These are phyloP conservation scores for Crepidodera aurea DNA, from an alignment of 2,888 invertebrate species.

Conservation along the genomic window DNA sequence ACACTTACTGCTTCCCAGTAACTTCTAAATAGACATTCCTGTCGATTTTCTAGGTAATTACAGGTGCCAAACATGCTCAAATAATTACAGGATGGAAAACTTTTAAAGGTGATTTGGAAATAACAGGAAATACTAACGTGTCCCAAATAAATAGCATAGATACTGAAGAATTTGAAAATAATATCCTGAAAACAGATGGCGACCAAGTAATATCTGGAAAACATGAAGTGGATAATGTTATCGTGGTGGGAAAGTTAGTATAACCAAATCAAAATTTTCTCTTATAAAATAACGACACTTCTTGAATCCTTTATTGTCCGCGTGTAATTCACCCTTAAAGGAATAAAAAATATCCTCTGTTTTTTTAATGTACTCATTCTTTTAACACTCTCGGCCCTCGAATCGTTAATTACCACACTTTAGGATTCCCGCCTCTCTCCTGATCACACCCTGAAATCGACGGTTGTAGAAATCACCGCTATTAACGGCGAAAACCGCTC, in stretches of 20 bases:
- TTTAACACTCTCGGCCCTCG: conserved; percentile 9
- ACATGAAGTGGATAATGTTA: conserved; percentile 57
- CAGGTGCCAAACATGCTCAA: conserved; percentile 58
- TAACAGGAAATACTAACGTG: conserved; percentile 60
- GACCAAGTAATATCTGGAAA: conserved; percentile 63
- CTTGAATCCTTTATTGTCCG: too few species aligned
- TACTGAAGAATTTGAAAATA: conserved; percentile 58
- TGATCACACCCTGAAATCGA: conserved; percentile 7
- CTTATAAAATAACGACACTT: too few species aligned
- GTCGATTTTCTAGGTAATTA: conserved; percentile 57
- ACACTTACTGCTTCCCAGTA: neutral
- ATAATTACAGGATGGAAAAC: conserved; percentile 63
- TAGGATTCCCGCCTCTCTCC: neutral
- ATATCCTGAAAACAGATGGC: conserved; percentile 58
- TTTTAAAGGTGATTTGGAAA: conserved; percentile 59
- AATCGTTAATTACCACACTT: conserved; percentile 15
- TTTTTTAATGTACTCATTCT: neutral
- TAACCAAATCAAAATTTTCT: neutral
- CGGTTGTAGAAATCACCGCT: conserved; percentile 16
- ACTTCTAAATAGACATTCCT: neutral
- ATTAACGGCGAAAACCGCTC: conserved; percentile 17
- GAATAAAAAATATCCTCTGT: neutral
- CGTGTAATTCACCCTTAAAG: too few species aligned
- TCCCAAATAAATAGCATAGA: conserved; percentile 62
- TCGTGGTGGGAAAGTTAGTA: conserved; percentile 44